Evolutionary conservation across 2,888 invertebrate genomes (phyloP).

Genomic region (Halictus quadricinctus): DNA sequence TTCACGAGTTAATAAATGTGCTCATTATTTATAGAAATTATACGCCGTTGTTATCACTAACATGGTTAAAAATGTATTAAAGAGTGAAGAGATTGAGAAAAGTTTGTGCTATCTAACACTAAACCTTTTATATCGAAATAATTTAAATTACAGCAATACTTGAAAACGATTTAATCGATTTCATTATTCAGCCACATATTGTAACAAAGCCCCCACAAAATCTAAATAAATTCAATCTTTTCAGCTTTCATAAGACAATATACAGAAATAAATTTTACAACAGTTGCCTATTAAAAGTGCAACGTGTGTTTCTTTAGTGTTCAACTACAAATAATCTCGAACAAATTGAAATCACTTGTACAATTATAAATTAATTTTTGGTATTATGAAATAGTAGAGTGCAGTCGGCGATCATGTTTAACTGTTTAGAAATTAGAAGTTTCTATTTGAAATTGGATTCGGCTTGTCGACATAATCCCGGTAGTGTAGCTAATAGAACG

Average conservation of each 20-base stretch:
- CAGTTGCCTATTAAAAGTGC: neutral
- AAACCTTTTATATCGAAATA: neutral
- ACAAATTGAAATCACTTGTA: no score
- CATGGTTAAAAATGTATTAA: neutral
- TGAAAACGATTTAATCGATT: neutral
- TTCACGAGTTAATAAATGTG: neutral
- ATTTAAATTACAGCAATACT: neutral
- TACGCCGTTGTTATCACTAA: neutral
- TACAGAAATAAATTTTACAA: neutral
- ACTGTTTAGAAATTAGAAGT: neutral
- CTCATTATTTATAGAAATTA: neutral
- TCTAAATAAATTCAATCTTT: neutral
- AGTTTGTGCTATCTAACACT: neutral
- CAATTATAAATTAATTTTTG: neutral
- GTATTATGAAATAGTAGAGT: neutral
- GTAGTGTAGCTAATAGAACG: neutral
- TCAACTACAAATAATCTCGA: no score
- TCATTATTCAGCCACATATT: neutral
- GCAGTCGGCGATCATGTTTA: neutral
- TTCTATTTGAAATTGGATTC: constrained; percentile 3
- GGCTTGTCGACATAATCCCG: neutral
- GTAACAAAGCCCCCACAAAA: neutral
- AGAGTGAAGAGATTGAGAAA: neutral
- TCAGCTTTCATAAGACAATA: neutral
- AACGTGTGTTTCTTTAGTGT: neutral